Evolutionary conservation across 2,113 vertebrate genomes (phyloP).

Genomic region (Pteropus alecto): DNA sequence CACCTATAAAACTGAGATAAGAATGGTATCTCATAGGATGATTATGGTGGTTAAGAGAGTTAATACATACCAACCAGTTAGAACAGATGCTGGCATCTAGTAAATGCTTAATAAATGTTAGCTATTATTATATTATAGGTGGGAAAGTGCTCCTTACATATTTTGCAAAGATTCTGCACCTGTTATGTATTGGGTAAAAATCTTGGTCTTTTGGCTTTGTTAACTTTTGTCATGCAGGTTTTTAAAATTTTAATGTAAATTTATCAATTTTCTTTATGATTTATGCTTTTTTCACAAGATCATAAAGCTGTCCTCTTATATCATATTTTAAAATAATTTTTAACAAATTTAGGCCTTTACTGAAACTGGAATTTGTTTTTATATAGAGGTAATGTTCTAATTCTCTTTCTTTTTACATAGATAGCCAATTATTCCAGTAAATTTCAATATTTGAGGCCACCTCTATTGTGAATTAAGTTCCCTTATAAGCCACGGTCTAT

Average conservation of each 20-base stretch:
- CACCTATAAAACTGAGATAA: not conserved
- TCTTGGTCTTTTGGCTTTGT: not conserved
- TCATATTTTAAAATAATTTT: not conserved
- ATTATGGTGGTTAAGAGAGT: not conserved
- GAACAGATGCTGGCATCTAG: not conserved
- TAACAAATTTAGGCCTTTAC: not conserved
- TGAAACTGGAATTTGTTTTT: not conserved
- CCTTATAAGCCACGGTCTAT: not conserved
- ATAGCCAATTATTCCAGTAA: not conserved
- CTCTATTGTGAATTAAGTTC: not conserved
- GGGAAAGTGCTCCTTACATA: not conserved
- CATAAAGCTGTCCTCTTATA: not conserved
- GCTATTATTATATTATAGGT: not conserved
- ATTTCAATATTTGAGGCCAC: not conserved
- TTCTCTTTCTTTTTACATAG: slow-evolving; percentile 15
- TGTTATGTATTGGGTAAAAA: not conserved
- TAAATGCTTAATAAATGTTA: not conserved
- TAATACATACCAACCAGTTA: not conserved
- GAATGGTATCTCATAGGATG: not conserved
- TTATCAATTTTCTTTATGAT: not conserved
- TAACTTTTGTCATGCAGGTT: not conserved
- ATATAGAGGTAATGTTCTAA: not conserved
- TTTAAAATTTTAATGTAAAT: not conserved
- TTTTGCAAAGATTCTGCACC: not conserved
- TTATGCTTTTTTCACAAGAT: not conserved